Base-by-base conservation (phyloP, 2,888 invertebrate genomes). In the Axea sp. region DNA sequence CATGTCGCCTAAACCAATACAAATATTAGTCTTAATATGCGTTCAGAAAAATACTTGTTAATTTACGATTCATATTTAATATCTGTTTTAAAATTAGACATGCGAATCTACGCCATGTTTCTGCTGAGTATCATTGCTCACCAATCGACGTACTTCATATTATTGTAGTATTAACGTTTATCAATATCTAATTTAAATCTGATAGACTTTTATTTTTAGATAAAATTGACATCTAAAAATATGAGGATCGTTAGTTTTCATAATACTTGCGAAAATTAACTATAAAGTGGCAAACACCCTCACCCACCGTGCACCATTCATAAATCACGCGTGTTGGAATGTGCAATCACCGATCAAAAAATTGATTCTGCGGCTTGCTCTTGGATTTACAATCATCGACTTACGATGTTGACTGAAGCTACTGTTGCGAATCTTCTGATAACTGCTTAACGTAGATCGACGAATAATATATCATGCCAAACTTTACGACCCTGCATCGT, bases 401-500 rank as follows among this genome's bases (percentile, higher is more conserved):
- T 39, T 49, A 62, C 39, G 41, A 31, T 49, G 49, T 49, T 49
- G 41, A 31, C 47, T 39, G 15, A 49, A 49, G 62, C 62, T 62
- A 49, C 62, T 47, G 64, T 59, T 45, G 43, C 14, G 35, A 30
- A 15, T 39, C 33, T 8, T 14, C 22, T 17, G 30, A 51, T 37
- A 45, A 55, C 35, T 24, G 39, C 30, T 37, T 24, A 19, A 17
- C 55, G 30, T 22, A 43, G 37, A 47, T 55, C 47, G 9, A 30
- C 45, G 4, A 45, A 53, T 55, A 37, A 65, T 65, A 45, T 41
- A 53, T 65, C 53, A 53, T 53, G 22, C 53, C 45, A 45, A 53
- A 45, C 65, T 65, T 65, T 65, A 65, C 26, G 45, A 65, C 53
- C 53, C 28, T 9, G 17, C 33, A 31, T 65, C 65, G 45, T 65